Evolutionary conservation across 2,888 invertebrate genomes (phyloP).

Genomic region (Enchytraeus crypticus): DNA sequence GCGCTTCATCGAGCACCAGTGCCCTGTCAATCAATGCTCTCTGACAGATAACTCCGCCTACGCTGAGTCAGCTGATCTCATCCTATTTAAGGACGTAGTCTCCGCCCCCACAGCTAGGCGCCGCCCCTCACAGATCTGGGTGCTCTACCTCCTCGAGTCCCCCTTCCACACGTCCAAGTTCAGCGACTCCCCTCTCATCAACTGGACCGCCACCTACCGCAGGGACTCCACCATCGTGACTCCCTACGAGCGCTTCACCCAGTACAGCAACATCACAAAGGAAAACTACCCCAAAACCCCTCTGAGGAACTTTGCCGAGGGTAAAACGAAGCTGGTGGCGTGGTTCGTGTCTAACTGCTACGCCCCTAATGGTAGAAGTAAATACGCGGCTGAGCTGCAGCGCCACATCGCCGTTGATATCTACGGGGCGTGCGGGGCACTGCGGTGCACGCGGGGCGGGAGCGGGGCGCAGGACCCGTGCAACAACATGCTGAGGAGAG

Average conservation of each 20-base stretch:
- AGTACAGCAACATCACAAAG: slow-evolving; percentile 54
- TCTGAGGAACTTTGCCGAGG: slow-evolving; percentile 53
- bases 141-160: slow-evolving; percentile 85
- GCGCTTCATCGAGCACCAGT: slow-evolving; percentile 15
- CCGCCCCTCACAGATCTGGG: slow-evolving; percentile 55
- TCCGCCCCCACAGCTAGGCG: background rate
- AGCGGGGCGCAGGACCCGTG: slow-evolving; percentile 8
- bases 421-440: slow-evolving; percentile 60
- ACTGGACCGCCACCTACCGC: slow-evolving; percentile 94
- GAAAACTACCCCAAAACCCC: slow-evolving; percentile 1
- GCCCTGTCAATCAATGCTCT: slow-evolving; percentile 18
- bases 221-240: slow-evolving; percentile 89
- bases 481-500: slow-evolving; percentile 5
- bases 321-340: slow-evolving; percentile 81
- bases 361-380: slow-evolving; percentile 76
- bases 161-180: slow-evolving; percentile 64
- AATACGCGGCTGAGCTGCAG: slow-evolving; percentile 73
- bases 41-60: slow-evolving; percentile 7
- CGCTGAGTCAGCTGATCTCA: slow-evolving; percentile 10
- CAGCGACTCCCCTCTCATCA: slow-evolving; percentile 49
- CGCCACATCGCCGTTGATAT: slow-evolving; percentile 63
- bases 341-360: slow-evolving; percentile 98
- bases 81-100: slow-evolving; percentile 17
- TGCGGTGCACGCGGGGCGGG: slow-evolving; percentile 58
- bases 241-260: slow-evolving; percentile 88